Evolutionary conservation across 2,113 vertebrate species (phyloP).

Genomic region (Struthidea cinerea): DNA sequence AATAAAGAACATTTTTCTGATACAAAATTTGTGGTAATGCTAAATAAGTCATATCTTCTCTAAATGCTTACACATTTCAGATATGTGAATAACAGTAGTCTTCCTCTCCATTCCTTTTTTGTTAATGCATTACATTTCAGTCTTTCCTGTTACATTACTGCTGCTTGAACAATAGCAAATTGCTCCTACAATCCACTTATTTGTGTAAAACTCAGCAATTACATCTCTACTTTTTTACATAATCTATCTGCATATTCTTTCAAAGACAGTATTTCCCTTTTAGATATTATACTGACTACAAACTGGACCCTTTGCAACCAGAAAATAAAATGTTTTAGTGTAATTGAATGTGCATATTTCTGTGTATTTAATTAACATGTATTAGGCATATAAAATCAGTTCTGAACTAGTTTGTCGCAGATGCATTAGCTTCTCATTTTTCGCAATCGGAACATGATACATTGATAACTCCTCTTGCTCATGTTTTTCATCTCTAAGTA

Average conservation of each 20-base stretch:
- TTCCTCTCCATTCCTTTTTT: background rate
- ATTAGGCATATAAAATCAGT: background rate
- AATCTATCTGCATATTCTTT: background rate
- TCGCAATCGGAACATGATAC: background rate
- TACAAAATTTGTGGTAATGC: background rate
- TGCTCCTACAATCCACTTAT: background rate
- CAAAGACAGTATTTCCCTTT: background rate
- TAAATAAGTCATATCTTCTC: background rate
- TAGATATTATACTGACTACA: background rate
- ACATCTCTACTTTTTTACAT: background rate
- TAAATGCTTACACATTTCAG: background rate
- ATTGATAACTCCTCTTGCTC: background rate
- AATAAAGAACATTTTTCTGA: background rate
- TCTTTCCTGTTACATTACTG: background rate
- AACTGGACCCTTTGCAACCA: background rate
- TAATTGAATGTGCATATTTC: background rate
- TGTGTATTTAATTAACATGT: background rate
- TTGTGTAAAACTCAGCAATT: background rate
- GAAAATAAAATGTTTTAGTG: background rate
- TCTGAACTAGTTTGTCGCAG: background rate
- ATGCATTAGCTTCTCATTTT: background rate
- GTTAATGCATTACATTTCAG: background rate
- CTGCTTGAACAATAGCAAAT: background rate
- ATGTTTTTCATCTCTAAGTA: slow-evolving; percentile 24
- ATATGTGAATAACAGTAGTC: background rate